Conservation (phyloP, 2,113 vertebrate species). For the Ia io region DNA sequence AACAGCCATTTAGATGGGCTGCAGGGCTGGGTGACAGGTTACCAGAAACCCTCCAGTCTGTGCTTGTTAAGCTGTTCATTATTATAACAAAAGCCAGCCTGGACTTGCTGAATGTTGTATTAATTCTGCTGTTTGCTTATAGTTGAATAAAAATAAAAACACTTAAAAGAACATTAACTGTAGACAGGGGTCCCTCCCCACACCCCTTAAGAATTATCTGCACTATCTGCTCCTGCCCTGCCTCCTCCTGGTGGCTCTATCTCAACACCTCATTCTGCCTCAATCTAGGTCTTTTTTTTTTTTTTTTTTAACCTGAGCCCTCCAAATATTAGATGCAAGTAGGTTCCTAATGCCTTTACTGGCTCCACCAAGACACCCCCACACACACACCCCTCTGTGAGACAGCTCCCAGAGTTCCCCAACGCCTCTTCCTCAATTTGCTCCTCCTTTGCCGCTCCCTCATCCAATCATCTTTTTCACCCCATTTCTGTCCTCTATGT, state of each 20-base stretch:
- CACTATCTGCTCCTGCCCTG: neutral
- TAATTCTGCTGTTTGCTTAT: slow-evolving; percentile 50
- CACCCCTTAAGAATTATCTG: neutral
- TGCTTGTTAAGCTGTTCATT: neutral
- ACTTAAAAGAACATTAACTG: neutral
- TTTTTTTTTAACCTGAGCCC: neutral
- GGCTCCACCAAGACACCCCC: neutral
- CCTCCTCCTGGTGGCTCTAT: neutral
- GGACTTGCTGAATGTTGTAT: neutral
- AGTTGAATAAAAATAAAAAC: slow-evolving; percentile 75
- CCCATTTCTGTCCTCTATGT: neutral
- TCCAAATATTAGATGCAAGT: neutral
- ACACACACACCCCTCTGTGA: neutral
- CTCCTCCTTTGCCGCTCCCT: neutral
- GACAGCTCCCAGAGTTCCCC: neutral
- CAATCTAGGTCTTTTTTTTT: neutral
- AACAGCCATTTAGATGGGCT: accelerated
- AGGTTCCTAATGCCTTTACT: neutral
- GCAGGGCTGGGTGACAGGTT: no score
- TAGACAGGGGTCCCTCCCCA: neutral
- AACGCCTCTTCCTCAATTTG: neutral
- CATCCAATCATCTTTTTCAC: neutral
- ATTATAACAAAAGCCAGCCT: neutral
- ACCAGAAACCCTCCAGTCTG: neutral
- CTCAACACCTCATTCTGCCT: neutral